Evolutionary conservation across 2,888 invertebrate species (phyloP), one percentile per base, ranked within the genome.

Genomic region (Pelosia muscerda): DNA sequence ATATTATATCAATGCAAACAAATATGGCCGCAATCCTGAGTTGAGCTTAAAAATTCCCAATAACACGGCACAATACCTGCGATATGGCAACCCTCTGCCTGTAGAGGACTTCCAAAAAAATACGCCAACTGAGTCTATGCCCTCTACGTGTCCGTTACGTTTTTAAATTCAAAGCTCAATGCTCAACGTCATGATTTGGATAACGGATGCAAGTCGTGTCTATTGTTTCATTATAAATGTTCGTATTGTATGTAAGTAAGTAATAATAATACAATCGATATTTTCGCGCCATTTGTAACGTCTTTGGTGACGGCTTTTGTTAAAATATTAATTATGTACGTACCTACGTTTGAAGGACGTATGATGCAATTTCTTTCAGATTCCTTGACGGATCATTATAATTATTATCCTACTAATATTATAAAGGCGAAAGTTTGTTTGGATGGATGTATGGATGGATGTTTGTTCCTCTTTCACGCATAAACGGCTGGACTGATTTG

Each of bases 91-190:
- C 49, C 49, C 49, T 72, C 66, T 53, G 72, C n/a, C n/a, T n/a
- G n/a, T n/a, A 73, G 71, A 77, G 74, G 68, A 83, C 77, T 82
- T 83, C 81, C 81, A 79, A 84, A 69, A 72, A 70, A 64, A 71
- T 71, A 64, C 74, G 82, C 83, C 78, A 80, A 72, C 68, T 75
- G 70, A 79, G 81, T 90, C 90, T 88, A 88, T 90, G 88, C 84
- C 90, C 90, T 85, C 73, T 77, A 73, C 76, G 76, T 76, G 84
- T 84, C 90, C 88, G 91, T 90, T 92, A 86, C 81, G 74, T 87
- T 92, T 93, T 55, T 83, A 83, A 92, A 93, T 93, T 92, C 89
- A 87, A 89, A 87, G 78, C 86, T 84, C 89, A 87, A 89, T 87
- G 78, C 86, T 84, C 87, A 87, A 85, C 86, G 85, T 80, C 73